phyloP scores from a whole-genome alignment of 1,140 invertebrate genomes.

The Drosophila cardini region DNA sequence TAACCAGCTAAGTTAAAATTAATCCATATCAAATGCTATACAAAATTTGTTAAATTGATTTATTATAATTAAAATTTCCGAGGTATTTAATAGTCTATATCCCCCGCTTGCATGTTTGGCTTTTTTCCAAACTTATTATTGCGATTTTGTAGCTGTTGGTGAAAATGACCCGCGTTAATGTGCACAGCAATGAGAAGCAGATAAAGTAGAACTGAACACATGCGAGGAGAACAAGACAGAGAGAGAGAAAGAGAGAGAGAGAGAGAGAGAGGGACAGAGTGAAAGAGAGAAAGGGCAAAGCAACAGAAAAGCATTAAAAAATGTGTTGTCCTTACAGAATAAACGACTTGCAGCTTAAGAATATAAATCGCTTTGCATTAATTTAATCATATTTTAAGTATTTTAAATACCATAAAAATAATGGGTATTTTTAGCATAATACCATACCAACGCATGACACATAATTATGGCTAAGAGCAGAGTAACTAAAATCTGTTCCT shows the following conservation, averaged over 20 bases:
- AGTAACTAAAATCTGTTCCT: conserved; percentile 12
- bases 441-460: conserved; percentile 4
- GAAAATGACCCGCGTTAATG: conserved; percentile 79
- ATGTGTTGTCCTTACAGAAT: conserved; percentile 38
- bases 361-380: conserved; percentile 63
- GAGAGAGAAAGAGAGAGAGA: not conserved
- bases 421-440: conserved; percentile 13
- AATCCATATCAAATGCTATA: too few relatives aligned
- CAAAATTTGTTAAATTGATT: too few relatives aligned
- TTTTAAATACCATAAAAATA: conserved; percentile 42
- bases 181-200: conserved; percentile 51
- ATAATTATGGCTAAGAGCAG: conserved; percentile 13
- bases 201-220: conserved; percentile 10
- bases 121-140: conserved; percentile 65
- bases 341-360: conserved; percentile 61
- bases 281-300: not conserved
- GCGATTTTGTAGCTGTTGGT: conserved; percentile 54
- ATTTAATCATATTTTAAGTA: conserved; percentile 66
- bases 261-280: not conserved
- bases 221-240: not conserved
- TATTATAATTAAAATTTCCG: not conserved
- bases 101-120: not conserved
- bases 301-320: conserved; percentile 59
- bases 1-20: too few relatives aligned
- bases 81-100: not conserved